Conservation (phyloP, 1,140 invertebrate genomes). For the Arion vulgaris region DNA sequence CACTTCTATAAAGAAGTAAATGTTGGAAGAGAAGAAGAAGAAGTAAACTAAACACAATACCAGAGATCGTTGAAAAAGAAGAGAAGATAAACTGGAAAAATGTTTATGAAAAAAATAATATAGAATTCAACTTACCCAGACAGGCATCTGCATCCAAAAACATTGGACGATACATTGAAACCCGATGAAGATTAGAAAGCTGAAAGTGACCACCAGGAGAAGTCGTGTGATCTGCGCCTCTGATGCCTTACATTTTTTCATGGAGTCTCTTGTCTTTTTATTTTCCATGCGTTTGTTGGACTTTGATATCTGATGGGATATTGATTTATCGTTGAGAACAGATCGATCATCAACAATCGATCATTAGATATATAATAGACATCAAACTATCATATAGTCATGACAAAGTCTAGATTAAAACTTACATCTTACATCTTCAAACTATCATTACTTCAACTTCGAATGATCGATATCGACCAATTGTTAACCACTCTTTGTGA, state of each 20-base stretch:
- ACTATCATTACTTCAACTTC: neutral
- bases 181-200: constrained; percentile 59
- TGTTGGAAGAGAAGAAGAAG: too few relatives aligned
- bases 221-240: constrained; percentile 61
- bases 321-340: too few relatives aligned
- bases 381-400: too few relatives aligned
- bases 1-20: too few relatives aligned
- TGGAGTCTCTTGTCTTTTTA: constrained; percentile 47
- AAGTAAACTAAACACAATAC: too few relatives aligned
- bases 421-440: neutral
- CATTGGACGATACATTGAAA: constrained; percentile 63
- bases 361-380: too few relatives aligned
- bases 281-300: constrained; percentile 50
- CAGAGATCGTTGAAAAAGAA: too few relatives aligned
- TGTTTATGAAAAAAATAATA: too few relatives aligned
- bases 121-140: constrained; percentile 42
- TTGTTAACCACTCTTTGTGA: too few relatives aligned
- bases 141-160: constrained; percentile 57
- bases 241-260: constrained; percentile 51
- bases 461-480: too few relatives aligned
- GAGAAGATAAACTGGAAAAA: too few relatives aligned
- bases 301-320: constrained; percentile 43
- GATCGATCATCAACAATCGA: too few relatives aligned
- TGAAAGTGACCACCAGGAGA: constrained; percentile 60
- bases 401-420: neutral